Conservation (phyloP, 2,113 vertebrate species). For the Corvus moneduloides region DNA sequence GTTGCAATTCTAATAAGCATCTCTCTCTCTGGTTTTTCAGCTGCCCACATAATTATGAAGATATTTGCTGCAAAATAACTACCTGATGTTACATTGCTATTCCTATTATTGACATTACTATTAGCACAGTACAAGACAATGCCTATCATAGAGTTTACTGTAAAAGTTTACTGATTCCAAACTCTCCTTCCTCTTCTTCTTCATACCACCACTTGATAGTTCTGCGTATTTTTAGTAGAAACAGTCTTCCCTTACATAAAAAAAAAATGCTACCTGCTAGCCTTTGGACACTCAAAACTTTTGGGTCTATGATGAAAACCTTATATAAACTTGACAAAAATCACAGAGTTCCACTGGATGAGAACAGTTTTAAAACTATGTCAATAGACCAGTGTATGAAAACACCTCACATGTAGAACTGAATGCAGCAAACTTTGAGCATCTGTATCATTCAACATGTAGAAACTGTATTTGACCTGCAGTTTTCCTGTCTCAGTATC, state of each 20-base stretch:
- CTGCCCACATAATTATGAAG: constrained; percentile 33
- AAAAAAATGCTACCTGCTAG: constrained; percentile 47
- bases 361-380: neutral
- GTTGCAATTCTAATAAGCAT: constrained; percentile 28
- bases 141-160: neutral
- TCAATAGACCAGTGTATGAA: neutral
- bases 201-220: neutral
- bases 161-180: neutral
- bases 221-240: neutral
- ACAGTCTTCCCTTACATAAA: neutral
- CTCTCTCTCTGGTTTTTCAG: constrained; percentile 1
- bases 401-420: neutral
- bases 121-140: neutral
- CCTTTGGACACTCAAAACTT: constrained; percentile 7
- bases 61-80: constrained; percentile 9
- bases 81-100: neutral
- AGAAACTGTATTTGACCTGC: neutral
- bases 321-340: neutral
- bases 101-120: neutral
- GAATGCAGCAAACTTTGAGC: neutral
- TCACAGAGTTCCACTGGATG: neutral
- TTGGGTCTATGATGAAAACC: neutral
- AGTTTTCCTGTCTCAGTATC: neutral
- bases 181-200: neutral
- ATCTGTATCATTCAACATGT: neutral